Evolutionary conservation across 2,888 invertebrate species (phyloP).

Genomic region (Folsomia manolachei): DNA sequence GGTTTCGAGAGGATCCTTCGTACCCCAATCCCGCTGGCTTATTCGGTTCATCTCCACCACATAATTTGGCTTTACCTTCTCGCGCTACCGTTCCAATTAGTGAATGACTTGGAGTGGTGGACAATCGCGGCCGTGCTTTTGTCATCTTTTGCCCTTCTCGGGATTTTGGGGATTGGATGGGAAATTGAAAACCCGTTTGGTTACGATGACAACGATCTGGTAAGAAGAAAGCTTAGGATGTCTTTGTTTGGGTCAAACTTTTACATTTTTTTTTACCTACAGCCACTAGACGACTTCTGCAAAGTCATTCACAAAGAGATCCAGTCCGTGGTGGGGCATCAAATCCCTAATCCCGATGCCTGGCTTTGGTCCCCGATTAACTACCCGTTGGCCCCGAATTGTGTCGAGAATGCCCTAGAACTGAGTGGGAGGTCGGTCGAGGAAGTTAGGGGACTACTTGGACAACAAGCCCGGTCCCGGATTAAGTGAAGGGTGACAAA

Average conservation of each 20-base stretch:
- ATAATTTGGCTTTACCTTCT: conserved; percentile 32
- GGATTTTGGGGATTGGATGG: conserved; percentile 31
- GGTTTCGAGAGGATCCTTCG: conserved; percentile 42
- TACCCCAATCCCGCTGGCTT: conserved; percentile 43
- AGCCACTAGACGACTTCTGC: conserved; percentile 44
- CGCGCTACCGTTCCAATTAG: conserved; percentile 33
- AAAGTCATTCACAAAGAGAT: conserved; percentile 38
- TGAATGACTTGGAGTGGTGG: conserved; percentile 27
- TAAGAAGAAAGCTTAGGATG: no score
- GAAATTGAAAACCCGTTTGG: conserved; percentile 44
- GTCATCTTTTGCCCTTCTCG: conserved; percentile 32
- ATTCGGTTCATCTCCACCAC: conserved; percentile 37
- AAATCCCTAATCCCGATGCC: conserved; percentile 32
- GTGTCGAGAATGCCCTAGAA: conserved; percentile 22
- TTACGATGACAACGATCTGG: conserved; percentile 34
- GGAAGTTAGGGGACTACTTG: no score
- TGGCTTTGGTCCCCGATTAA: conserved; percentile 34
- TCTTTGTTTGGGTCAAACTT: no score
- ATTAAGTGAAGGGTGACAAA: no score
- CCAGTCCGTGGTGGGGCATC: conserved; percentile 30
- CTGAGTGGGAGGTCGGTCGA: conserved; percentile 20
- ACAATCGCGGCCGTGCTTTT: conserved; percentile 30
- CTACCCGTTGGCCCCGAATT: conserved; percentile 32
- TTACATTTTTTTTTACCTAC: not conserved
- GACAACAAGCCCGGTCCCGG: no score